These are phyloP conservation scores for Conus betulinus DNA, from an alignment of 1,140 invertebrate species.

Conservation along the genomic window DNA sequence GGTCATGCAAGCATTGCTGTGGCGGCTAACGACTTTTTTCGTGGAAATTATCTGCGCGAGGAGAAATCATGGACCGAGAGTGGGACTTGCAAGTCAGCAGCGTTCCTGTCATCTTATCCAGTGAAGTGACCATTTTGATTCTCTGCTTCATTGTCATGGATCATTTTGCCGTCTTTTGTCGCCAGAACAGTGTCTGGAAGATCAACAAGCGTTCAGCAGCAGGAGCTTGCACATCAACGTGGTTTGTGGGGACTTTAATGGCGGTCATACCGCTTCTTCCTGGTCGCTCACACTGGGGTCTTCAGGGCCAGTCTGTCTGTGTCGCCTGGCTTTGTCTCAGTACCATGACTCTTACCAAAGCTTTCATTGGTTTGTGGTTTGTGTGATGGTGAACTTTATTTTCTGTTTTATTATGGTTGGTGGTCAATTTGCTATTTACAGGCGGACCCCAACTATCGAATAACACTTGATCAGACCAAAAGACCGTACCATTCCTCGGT, in stretches of 20 bases:
- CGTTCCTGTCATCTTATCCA: conserved; percentile 42
- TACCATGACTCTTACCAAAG: neutral
- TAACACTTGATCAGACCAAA: neutral
- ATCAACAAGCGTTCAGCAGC: conserved; percentile 27
- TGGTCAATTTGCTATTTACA: neutral
- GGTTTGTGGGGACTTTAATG: neutral
- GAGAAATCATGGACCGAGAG: neutral
- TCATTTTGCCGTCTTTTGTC: conserved; percentile 54
- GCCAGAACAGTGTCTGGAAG: conserved; percentile 45
- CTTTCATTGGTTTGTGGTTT: neutral
- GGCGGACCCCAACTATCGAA: neutral
- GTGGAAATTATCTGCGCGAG: neutral
- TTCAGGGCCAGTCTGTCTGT: neutral
- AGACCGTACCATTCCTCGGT: neutral
- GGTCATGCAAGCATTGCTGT: conserved; percentile 41
- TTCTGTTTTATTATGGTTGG: neutral
- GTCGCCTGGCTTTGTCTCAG: neutral
- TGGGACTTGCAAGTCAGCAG: neutral
- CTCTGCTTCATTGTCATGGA: conserved; percentile 49
- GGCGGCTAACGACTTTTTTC: conserved; percentile 55
- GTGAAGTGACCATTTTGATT: conserved; percentile 48
- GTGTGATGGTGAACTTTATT: neutral
- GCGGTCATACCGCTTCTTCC: conserved; percentile 13
- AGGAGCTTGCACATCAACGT: neutral
- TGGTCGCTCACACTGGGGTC: conserved; percentile 32